Percentiles rank a stretch among this genome's conserved stretches.
Evolutionary conservation across 2,888 invertebrate genomes (phyloP).

Genomic region (Atethmia centrago): DNA sequence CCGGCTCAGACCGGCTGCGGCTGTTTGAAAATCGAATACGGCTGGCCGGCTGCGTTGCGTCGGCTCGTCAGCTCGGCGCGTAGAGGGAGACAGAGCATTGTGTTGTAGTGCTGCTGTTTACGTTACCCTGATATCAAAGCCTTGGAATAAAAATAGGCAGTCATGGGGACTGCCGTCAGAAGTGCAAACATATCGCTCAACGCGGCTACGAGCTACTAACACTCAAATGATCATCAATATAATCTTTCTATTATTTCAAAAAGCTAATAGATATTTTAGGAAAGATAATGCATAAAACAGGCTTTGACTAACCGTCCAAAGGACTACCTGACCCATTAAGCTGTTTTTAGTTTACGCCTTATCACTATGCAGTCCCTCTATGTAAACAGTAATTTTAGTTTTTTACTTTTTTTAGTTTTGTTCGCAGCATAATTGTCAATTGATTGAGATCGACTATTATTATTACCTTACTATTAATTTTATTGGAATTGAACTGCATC

Average conservation of each 20-base stretch:
- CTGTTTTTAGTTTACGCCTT: too few species aligned
- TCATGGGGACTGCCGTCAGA: too few species aligned
- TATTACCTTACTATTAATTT: background rate
- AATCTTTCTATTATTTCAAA: too few species aligned
- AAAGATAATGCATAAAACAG: too few species aligned
- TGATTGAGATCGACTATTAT: background rate
- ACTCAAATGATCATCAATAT: too few species aligned
- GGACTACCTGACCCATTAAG: too few species aligned
- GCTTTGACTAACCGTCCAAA: too few species aligned
- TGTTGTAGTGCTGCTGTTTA: conserved; percentile 61
- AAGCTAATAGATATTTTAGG: too few species aligned
- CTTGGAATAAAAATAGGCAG: background rate
- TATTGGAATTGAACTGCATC: background rate
- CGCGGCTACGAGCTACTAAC: too few species aligned
- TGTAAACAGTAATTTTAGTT: background rate
- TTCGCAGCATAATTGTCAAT: background rate
- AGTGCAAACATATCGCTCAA: too few species aligned
- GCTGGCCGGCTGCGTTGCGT: conserved; percentile 50
- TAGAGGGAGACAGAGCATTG: conserved; percentile 61
- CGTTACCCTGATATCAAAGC: conserved; percentile 53
- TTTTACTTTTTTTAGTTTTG: background rate
- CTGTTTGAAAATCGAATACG: conserved; percentile 75
- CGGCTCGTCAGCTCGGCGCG: conserved; percentile 47
- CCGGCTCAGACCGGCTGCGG: too few species aligned
- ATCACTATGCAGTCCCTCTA: too few species aligned